phyloP scores from a whole-genome alignment of 37 sponge, comb jelly and placozoan species.

The Hormiphora californensis region DNA sequence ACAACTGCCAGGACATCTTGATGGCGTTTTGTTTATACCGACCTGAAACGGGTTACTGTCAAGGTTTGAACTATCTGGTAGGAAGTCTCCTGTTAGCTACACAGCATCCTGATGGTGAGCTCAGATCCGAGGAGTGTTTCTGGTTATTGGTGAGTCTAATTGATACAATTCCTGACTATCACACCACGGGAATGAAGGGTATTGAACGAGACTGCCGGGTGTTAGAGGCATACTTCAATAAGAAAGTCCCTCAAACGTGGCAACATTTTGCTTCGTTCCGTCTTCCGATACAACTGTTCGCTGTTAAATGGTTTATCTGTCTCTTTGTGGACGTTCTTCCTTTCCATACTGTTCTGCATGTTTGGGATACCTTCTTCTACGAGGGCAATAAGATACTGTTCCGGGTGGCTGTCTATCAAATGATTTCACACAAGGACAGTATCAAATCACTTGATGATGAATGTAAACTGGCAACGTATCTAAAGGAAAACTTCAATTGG shows the following conservation, averaged over 20 bases:
- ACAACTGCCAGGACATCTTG: slow-evolving; percentile 1
- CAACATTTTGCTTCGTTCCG: not conserved
- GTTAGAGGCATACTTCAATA: not conserved
- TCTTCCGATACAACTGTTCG: slow-evolving; percentile 15
- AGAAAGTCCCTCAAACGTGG: slow-evolving; percentile 1
- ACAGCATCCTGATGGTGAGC: not conserved
- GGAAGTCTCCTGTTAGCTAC: slow-evolving; percentile 38
- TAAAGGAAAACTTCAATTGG: slow-evolving; percentile 2
- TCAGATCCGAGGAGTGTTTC: slow-evolving; percentile 16
- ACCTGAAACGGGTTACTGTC: slow-evolving; percentile 22
- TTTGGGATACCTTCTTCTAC: slow-evolving; percentile 57
- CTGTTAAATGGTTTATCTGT: slow-evolving; percentile 57
- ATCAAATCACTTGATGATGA: not conserved
- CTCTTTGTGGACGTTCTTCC: slow-evolving; percentile 58
- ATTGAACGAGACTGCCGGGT: not conserved
- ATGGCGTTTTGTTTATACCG: not conserved
- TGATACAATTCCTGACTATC: slow-evolving; percentile 22
- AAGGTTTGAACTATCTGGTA: slow-evolving; percentile 52
- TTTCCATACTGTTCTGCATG: slow-evolving; percentile 55
- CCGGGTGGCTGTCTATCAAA: slow-evolving; percentile 54
- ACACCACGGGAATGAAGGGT: not conserved
- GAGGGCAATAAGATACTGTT: slow-evolving; percentile 57
- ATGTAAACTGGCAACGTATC: not conserved
- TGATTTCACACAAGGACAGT: not conserved
- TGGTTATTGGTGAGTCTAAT: slow-evolving; percentile 52